These are phyloP conservation scores for Eumerus sabulonum DNA, from an alignment of 2,888 invertebrate genomes.

Conservation along the genomic window DNA sequence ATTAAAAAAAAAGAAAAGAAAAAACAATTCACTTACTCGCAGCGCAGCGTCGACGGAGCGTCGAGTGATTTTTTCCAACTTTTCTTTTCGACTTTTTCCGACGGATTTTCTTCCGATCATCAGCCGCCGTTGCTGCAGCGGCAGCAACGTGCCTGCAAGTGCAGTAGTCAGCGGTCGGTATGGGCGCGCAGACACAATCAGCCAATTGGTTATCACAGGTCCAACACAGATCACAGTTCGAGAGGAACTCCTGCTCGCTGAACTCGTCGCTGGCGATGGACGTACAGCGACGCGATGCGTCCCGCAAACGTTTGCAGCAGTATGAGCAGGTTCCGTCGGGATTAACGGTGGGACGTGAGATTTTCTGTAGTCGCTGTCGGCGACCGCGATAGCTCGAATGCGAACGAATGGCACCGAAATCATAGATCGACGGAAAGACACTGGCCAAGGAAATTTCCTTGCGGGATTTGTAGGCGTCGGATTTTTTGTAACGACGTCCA, in stretches of 20 bases:
- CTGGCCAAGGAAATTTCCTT: constrained; percentile 70
- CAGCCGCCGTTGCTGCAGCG: constrained; percentile 18
- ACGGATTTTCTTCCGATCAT: constrained; percentile 68
- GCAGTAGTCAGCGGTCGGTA: constrained; percentile 36
- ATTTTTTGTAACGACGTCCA: constrained; percentile 62
- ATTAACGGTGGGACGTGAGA: constrained; percentile 35
- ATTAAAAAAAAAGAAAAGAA: constrained; percentile 2
- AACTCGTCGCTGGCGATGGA: constrained; percentile 71
- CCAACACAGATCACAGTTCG: constrained; percentile 71
- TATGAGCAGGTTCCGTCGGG: constrained; percentile 64
- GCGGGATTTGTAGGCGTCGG: constrained; percentile 58
- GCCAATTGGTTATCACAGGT: constrained; percentile 71
- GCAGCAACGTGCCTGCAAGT: constrained; percentile 50
- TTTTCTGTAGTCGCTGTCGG: constrained; percentile 35
- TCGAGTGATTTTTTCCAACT: constrained; percentile 72
- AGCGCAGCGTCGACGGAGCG: constrained; percentile 68
- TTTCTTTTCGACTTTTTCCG: constrained; percentile 70
- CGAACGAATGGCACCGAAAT: constrained; percentile 36
- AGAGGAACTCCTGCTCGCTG: constrained; percentile 71
- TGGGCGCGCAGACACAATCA: constrained; percentile 68
- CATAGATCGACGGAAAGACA: constrained; percentile 70
- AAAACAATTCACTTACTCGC: constrained; percentile 65
- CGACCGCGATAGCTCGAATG: constrained; percentile 29
- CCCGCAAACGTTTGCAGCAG: constrained; percentile 59
- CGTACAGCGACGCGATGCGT: constrained; percentile 58